Evolutionary conservation across 2,113 vertebrate species (phyloP).

Genomic region (Onychostruthus taczanowskii): DNA sequence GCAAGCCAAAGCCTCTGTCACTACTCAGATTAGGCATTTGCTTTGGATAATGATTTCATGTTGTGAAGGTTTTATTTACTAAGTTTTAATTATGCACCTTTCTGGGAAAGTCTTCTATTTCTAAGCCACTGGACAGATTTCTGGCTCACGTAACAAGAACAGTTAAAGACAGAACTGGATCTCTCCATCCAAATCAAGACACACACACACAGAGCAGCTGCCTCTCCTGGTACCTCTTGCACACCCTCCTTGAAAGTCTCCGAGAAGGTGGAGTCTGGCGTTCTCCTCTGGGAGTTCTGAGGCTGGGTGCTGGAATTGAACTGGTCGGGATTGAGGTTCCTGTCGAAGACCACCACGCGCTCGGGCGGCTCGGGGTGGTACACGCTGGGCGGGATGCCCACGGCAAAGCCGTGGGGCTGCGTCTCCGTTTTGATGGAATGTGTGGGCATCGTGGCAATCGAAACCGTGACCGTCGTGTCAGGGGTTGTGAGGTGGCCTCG

Average conservation of each 20-base stretch:
- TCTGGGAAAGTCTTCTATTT: slow-evolving; percentile 47
- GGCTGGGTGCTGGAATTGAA: slow-evolving; percentile 80
- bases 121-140: slow-evolving; percentile 53
- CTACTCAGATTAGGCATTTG: slow-evolving; percentile 39
- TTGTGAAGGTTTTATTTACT: slow-evolving; percentile 55
- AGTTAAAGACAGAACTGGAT: slow-evolving; percentile 19
- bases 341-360: slow-evolving; percentile 82
- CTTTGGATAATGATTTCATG: slow-evolving; percentile 45
- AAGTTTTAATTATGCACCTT: slow-evolving; percentile 42
- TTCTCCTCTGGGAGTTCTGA: slow-evolving; percentile 84
- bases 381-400: slow-evolving; percentile 79
- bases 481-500: slow-evolving; percentile 85
- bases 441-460: slow-evolving; percentile 87
- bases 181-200: background rate
- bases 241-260: slow-evolving; percentile 93
- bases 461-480: slow-evolving; percentile 93
- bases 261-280: slow-evolving; percentile 93
- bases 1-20: slow-evolving; percentile 9
- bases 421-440: slow-evolving; percentile 92
- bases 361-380: slow-evolving; percentile 82
- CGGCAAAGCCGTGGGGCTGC: slow-evolving; percentile 82
- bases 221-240: slow-evolving; percentile 82
- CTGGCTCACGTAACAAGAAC: slow-evolving; percentile 32
- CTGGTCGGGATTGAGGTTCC: slow-evolving; percentile 83
- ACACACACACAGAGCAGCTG: background rate